Evolutionary conservation across 2,797 vertebrate genomes (phyloP).

Genomic region (Graptemys geographica): DNA sequence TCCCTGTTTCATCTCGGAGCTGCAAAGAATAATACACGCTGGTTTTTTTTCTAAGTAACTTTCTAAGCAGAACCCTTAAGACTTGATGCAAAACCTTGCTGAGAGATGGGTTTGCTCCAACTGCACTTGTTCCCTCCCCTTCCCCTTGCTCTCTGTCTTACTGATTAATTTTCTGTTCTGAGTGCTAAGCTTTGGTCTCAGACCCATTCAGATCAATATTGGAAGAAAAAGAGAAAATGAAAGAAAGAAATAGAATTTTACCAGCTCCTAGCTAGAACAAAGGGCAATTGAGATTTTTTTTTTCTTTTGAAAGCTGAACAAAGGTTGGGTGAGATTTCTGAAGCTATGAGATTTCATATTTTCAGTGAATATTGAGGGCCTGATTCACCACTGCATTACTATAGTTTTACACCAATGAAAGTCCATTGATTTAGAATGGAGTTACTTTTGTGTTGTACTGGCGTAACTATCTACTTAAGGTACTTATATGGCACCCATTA

Average conservation of each 20-base stretch:
- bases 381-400: slow-evolving; percentile 53
- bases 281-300: slow-evolving; percentile 11
- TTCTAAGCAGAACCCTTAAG: neutral
- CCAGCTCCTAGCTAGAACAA: neutral
- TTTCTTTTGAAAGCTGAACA: neutral
- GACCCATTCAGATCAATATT: accelerated
- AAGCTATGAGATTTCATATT: slow-evolving; percentile 34
- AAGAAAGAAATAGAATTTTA: slow-evolving; percentile 9
- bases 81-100: neutral
- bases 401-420: neutral
- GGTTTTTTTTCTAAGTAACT: neutral
- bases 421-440: neutral
- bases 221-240: neutral
- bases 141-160: neutral
- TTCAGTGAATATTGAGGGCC: slow-evolving; percentile 52
- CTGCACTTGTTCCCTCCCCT: accelerated
- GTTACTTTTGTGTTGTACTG: neutral
- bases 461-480: neutral
- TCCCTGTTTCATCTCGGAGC: neutral
- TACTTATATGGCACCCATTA: neutral
- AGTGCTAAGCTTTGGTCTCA: neutral
- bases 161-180: neutral
- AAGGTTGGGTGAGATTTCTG: slow-evolving; percentile 47
- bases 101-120: neutral
- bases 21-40: neutral